Conservation (phyloP, 2,113 vertebrate species). For the Rhodinocichla rosea region DNA sequence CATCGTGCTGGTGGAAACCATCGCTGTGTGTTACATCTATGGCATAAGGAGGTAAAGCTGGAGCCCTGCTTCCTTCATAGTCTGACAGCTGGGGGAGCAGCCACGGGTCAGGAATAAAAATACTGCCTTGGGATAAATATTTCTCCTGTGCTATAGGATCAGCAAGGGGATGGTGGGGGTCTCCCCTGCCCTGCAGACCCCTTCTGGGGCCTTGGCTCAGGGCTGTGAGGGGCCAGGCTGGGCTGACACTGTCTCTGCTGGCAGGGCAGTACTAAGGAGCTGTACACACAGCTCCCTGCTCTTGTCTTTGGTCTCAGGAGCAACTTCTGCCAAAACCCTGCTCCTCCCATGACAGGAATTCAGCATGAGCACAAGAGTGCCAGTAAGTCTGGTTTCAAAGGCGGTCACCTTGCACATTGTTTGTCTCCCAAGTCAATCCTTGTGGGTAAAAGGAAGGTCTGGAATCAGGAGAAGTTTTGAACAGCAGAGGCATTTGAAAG, state of each 20-base stretch:
- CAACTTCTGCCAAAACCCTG: neutral
- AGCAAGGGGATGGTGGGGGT: neutral
- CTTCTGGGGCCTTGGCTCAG: neutral
- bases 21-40: conserved; percentile 86
- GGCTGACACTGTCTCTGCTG: neutral
- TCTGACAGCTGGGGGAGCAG: rapidly evolving
- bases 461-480: neutral
- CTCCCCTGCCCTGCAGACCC: neutral
- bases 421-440: neutral
- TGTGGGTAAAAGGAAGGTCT: neutral
- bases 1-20: conserved; percentile 85
- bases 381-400: neutral
- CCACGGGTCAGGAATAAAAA: neutral
- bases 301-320: neutral
- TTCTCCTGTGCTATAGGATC: neutral
- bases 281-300: neutral
- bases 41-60: conserved; percentile 82
- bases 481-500: neutral
- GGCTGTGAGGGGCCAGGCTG: neutral
- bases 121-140: neutral
- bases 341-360: neutral
- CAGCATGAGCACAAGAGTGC: rapidly evolving
- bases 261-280: neutral
- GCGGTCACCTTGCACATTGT: rapidly evolving
- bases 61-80: neutral